A percentile compares a stretch with the other conserved stretches of the same genome.
phyloP scores from a whole-genome alignment of 2,113 vertebrate genomes.

The Paedocypris sp. region DNA sequence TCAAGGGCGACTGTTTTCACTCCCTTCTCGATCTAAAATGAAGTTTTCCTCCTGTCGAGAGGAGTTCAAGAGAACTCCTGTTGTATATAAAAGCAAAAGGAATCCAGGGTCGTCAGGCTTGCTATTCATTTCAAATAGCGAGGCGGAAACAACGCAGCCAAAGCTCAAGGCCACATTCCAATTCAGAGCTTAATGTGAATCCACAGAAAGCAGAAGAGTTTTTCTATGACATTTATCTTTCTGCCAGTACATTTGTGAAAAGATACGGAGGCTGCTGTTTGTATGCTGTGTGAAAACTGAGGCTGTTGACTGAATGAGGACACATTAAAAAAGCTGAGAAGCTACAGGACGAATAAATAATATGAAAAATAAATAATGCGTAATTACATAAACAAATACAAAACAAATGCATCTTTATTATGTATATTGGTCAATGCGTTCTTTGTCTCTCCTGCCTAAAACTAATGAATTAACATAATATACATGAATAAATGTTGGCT shows the following conservation, averaged over 20 bases:
- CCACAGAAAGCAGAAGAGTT: constrained; percentile 10
- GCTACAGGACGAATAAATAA: neutral
- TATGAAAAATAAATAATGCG: neutral
- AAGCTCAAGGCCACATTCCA: constrained; percentile 33
- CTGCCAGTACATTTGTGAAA: neutral
- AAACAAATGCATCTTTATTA: too few relatives aligned
- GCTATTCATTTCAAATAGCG: constrained; percentile 18
- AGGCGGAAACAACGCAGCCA: constrained; percentile 17
- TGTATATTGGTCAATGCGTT: too few relatives aligned
- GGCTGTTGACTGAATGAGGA: constrained; percentile 15
- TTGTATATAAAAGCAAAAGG: constrained; percentile 5
- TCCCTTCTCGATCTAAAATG: constrained; percentile 9
- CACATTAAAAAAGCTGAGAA: neutral
- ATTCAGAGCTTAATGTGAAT: constrained; percentile 8
- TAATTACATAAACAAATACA: neutral
- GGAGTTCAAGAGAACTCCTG: constrained; percentile 16
- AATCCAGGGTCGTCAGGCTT: neutral
- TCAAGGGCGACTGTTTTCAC: constrained; percentile 11
- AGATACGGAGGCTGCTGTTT: constrained; percentile 6
- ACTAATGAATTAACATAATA: too few relatives aligned
- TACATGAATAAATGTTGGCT: too few relatives aligned
- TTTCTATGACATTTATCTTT: constrained; percentile 16
- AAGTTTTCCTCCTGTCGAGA: constrained; percentile 12
- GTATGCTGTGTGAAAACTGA: neutral
- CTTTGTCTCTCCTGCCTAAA: too few relatives aligned